These are phyloP conservation scores for Psittacara wagleri DNA, from an alignment of 2,113 vertebrate species.

Conservation along the genomic window DNA sequence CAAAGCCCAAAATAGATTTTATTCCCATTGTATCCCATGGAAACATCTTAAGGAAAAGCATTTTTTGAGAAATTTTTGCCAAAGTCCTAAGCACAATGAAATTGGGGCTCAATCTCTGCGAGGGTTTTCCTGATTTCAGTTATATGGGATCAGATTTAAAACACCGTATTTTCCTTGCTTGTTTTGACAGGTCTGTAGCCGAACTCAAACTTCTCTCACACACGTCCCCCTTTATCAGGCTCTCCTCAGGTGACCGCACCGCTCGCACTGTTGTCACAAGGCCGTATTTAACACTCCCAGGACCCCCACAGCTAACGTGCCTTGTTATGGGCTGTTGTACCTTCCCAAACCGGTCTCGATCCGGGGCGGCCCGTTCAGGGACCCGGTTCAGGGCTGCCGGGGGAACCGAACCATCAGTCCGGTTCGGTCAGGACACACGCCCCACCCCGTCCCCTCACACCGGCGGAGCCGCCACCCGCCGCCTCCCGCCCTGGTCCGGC, in stretches of 20 bases:
- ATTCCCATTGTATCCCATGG: background rate
- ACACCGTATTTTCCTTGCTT: background rate
- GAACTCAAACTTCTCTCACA: rapidly evolving
- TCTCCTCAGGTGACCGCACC: background rate
- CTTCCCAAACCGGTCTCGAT: background rate
- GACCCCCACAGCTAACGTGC: rapidly evolving
- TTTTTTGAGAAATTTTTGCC: background rate
- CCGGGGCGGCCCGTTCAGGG: background rate
- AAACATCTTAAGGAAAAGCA: background rate
- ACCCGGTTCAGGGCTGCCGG: too few relatives aligned
- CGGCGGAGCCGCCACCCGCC: rapidly evolving
- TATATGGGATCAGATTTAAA: background rate
- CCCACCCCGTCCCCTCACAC: background rate
- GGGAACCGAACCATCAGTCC: background rate
- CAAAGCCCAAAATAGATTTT: background rate
- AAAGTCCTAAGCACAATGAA: background rate
- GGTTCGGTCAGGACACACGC: too few relatives aligned
- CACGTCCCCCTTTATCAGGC: rapidly evolving
- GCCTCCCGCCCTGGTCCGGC: rapidly evolving
- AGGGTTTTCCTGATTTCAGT: background rate
- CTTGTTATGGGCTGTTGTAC: rapidly evolving
- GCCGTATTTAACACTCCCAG: background rate
- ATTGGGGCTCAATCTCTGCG: too few relatives aligned
- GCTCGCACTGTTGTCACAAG: rapidly evolving
- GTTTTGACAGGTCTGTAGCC: background rate